Evolutionary conservation across 2,113 vertebrate genomes (phyloP).

Genomic region (Petromus typicus): DNA sequence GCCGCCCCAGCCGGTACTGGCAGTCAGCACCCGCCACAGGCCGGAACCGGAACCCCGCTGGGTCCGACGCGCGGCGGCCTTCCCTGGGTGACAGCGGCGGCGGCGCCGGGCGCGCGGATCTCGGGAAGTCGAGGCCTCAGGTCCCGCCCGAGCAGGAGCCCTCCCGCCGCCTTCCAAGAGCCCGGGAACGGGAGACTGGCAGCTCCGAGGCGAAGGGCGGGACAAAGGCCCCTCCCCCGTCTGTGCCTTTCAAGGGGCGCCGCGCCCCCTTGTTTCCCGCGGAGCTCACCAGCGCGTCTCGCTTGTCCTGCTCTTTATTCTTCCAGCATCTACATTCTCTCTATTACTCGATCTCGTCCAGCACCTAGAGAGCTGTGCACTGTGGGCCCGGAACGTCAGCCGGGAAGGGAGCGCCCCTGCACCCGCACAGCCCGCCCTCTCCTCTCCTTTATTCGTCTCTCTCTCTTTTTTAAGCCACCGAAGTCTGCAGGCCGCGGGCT

Average conservation of each 20-base stretch:
- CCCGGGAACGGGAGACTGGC: slow-evolving; percentile 41
- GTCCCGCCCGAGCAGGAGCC: too few species aligned
- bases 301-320: slow-evolving; percentile 1
- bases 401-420: slow-evolving; percentile 32
- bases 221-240: neutral
- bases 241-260: neutral
- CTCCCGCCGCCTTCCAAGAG: neutral
- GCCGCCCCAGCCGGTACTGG: too few species aligned
- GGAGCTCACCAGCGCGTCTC: slow-evolving; percentile 18
- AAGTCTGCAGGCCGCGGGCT: neutral
- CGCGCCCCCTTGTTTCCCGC: slow-evolving; percentile 5
- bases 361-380: neutral
- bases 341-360: slow-evolving; percentile 37
- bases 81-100: neutral
- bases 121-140: neutral
- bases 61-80: too few species aligned
- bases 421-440: neutral
- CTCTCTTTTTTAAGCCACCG: neutral
- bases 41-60: too few species aligned
- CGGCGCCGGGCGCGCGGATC: too few species aligned
- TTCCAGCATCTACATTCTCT: neutral
- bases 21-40: too few species aligned
- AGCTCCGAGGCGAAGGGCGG: neutral
- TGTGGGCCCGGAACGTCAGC: slow-evolving; percentile 49
- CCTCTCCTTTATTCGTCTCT: neutral